Evolutionary conservation across 1,140 invertebrate species (phyloP).

Genomic region (Trichomalopsis sarcophagae): DNA sequence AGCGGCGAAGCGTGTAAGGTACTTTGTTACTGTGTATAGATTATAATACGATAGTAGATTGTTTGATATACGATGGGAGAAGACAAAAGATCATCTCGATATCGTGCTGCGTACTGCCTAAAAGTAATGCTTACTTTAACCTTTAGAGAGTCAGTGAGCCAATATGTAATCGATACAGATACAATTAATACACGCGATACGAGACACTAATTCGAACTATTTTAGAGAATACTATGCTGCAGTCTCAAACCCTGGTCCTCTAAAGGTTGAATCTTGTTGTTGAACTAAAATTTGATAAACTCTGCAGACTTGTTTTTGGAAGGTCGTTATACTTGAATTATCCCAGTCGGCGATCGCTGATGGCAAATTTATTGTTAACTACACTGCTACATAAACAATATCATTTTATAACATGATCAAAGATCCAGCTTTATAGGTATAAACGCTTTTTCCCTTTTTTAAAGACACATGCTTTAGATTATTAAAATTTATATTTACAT

Average conservation of each 20-base stretch:
- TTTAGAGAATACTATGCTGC: too few species aligned
- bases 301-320: slow-evolving; percentile 40
- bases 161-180: too few species aligned
- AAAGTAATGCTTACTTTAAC: slow-evolving; percentile 40
- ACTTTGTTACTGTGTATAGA: slow-evolving; percentile 49
- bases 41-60: slow-evolving; percentile 32
- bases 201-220: too few species aligned
- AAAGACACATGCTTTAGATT: too few species aligned
- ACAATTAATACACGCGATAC: too few species aligned
- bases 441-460: neutral
- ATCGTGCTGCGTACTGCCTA: slow-evolving; percentile 41
- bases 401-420: neutral
- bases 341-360: slow-evolving; percentile 11
- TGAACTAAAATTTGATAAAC: slow-evolving; percentile 17
- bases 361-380: slow-evolving; percentile 13
- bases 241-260: too few species aligned
- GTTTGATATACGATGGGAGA: slow-evolving; percentile 19
- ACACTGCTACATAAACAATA: neutral
- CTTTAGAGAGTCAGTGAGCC: too few species aligned
- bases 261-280: neutral
- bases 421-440: neutral
- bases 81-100: slow-evolving; percentile 7
- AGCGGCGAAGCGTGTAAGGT: slow-evolving; percentile 2
- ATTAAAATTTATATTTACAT: too few species aligned
- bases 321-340: slow-evolving; percentile 29